These are phyloP conservation scores for Punctoribates punctum DNA, from an alignment of 2,888 invertebrate species.

Conservation along the genomic window DNA sequence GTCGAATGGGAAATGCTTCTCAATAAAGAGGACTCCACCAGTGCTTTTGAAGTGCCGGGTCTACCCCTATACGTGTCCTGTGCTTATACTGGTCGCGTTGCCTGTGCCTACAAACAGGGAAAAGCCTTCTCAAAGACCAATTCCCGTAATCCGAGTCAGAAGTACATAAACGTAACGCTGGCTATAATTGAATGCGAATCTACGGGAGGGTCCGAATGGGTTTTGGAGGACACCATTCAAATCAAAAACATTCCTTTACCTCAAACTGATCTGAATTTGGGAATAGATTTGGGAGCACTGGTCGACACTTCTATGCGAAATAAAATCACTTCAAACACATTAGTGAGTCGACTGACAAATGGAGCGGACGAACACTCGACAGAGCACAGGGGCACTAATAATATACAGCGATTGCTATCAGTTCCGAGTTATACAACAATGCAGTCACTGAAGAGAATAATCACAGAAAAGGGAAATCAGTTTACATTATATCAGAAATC, in stretches of 20 bases:
- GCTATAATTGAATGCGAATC: conserved; percentile 99
- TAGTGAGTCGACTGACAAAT: conserved; percentile 45
- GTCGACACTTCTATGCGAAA: conserved; percentile 48
- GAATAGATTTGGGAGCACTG: conserved; percentile 46
- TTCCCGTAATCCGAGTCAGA: conserved; percentile 61
- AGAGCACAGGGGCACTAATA: conserved; percentile 44
- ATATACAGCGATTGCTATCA: conserved; percentile 63
- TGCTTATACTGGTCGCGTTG: conserved; percentile 94
- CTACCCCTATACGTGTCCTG: conserved; percentile 89
- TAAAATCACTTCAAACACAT: conserved; percentile 45
- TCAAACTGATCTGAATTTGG: conserved; percentile 43
- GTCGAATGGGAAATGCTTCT: conserved; percentile 80
- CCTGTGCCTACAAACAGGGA: conserved; percentile 93
- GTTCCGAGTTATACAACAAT: conserved; percentile 87
- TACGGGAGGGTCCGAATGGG: conserved; percentile 83
- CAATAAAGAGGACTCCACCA: conserved; percentile 63
- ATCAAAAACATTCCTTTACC: conserved; percentile 79
- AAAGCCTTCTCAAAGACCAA: conserved; percentile 79
- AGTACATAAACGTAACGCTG: conserved; percentile 83
- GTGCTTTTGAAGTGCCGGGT: conserved; percentile 68
- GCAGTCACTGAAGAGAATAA: conserved; percentile 78
- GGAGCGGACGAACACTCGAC: conserved; percentile 44
- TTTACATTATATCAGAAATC: conserved; percentile 87
- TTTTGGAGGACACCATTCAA: conserved; percentile 91
- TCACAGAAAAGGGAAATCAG: conserved; percentile 85